Percentiles rank a stretch among this genome's conserved stretches.
phyloP scores from a whole-genome alignment of 2,113 vertebrate genomes.

The Hystrix cristata region DNA sequence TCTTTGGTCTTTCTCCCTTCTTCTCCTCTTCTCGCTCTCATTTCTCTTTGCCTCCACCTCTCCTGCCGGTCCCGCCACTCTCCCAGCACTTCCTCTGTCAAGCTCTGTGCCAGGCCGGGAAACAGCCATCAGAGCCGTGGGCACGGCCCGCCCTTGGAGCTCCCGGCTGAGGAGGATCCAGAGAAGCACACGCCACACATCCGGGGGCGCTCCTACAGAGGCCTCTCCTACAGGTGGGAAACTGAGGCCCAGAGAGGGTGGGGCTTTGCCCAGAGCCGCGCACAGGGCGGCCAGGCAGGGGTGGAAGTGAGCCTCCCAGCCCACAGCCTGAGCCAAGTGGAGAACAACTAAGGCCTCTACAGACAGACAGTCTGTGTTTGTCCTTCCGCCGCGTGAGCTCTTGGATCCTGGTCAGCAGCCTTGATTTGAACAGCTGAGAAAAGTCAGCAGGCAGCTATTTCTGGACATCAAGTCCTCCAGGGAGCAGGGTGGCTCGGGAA shows the following conservation, averaged over 20 bases:
- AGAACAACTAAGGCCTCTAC: neutral
- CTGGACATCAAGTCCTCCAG: constrained; percentile 48
- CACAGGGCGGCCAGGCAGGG: neutral
- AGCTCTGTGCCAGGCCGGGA: neutral
- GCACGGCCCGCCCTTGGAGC: neutral
- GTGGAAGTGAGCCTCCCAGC: neutral
- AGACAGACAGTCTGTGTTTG: constrained; percentile 21
- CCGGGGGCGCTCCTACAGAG: neutral
- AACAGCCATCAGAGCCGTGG: neutral
- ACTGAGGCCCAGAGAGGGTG: neutral
- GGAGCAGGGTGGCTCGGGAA: neutral
- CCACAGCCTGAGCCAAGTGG: neutral
- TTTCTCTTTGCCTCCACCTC: neutral
- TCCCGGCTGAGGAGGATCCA: neutral
- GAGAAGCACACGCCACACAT: neutral
- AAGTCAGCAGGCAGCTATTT: constrained; percentile 63
- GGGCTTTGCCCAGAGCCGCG: neutral
- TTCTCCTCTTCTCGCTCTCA: neutral
- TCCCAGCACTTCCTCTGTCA: neutral
- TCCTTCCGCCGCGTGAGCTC: neutral
- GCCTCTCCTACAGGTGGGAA: neutral
- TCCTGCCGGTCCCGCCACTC: neutral
- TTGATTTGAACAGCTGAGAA: neutral
- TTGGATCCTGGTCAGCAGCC: neutral
- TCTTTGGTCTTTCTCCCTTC: neutral